phyloP scores from a whole-genome alignment of 1,140 invertebrate species.

The Bombus confusus region DNA sequence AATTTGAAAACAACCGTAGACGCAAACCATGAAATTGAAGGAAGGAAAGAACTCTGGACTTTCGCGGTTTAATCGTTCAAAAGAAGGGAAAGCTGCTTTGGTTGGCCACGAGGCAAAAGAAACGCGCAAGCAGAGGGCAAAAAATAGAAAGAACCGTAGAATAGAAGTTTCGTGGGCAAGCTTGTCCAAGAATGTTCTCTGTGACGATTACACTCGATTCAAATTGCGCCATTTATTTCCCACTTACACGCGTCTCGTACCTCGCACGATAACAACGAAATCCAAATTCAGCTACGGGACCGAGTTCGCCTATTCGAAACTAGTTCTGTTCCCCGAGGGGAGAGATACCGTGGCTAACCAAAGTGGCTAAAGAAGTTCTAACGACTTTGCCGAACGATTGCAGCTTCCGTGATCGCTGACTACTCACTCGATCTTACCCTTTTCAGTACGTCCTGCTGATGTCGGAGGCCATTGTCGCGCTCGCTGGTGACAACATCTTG shows the following conservation, averaged over 20 bases:
- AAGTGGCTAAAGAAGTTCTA: conserved; percentile 58
- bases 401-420: conserved; percentile 34
- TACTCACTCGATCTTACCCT: conserved; percentile 39
- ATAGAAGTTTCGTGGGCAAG: conserved; percentile 22
- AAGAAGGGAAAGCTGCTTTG: conserved; percentile 11
- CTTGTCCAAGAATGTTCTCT: conserved; percentile 9
- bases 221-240: conserved; percentile 41
- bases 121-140: neutral
- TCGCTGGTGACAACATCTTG: conserved; percentile 69
- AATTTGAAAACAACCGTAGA: neutral
- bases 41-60: neutral
- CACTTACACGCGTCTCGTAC: neutral
- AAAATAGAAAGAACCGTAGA: neutral
- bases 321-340: neutral
- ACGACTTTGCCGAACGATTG: conserved; percentile 43
- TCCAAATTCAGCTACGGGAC: conserved; percentile 39
- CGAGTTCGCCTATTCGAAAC: neutral
- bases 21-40: neutral
- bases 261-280: conserved; percentile 6
- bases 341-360: conserved; percentile 8
- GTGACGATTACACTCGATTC: conserved; percentile 40
- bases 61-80: conserved; percentile 16
- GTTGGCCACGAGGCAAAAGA: neutral
- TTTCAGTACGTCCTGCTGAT: conserved; percentile 77
- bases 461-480: conserved; percentile 72